Conservation (phyloP, 2,888 invertebrate genomes). For the Oegoconia quadripuncta region DNA sequence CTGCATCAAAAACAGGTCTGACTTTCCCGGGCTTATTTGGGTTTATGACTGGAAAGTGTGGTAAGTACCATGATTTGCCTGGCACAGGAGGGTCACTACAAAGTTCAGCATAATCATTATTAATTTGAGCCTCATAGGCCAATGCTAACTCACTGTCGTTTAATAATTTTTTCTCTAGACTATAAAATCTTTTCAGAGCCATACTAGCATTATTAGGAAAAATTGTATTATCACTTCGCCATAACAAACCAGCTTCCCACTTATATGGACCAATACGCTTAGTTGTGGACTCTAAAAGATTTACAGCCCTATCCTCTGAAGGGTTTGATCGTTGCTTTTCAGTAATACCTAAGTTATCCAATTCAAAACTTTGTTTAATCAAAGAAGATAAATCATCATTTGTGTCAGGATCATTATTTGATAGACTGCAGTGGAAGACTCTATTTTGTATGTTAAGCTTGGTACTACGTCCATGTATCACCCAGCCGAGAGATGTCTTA, state of each 20-base stretch:
- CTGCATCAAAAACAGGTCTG: conserved; percentile 23
- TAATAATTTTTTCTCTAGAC: conserved; percentile 19
- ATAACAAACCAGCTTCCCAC: not conserved
- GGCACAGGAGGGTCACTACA: not conserved
- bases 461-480: not conserved
- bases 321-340: not conserved
- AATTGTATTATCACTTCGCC: not conserved
- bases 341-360: not conserved
- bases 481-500: not conserved
- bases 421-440: not conserved
- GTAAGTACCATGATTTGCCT: conserved; percentile 23
- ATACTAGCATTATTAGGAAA: not conserved
- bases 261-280: not conserved
- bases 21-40: conserved; percentile 22
- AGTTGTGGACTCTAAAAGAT: not conserved
- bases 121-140: conserved; percentile 20
- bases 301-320: not conserved
- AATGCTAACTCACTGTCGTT: conserved; percentile 8
- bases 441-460: too few relatives aligned
- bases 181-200: not conserved
- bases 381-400: not conserved
- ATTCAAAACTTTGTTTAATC: not conserved
- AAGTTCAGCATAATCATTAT: conserved; percentile 22
- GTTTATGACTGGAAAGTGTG: conserved; percentile 27
- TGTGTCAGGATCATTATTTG: not conserved